Percentiles rank a stretch among this genome's conserved stretches.
Conservation (phyloP, 1,140 invertebrate genomes). For the Batillaria attramentaria region DNA sequence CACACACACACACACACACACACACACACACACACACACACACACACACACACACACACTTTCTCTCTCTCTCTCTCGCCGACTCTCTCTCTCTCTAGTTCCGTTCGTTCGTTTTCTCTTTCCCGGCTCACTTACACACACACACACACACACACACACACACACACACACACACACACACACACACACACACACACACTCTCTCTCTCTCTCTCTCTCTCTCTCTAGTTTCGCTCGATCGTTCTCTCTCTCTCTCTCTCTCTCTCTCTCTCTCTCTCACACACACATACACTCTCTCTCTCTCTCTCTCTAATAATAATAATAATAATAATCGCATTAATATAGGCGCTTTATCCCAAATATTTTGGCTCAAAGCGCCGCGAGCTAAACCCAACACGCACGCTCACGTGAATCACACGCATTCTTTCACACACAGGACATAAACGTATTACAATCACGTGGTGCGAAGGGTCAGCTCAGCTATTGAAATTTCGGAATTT, state of each 20-base stretch:
- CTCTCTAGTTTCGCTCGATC: slow-evolving; percentile 1
- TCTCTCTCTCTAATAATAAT: slow-evolving; percentile 11
- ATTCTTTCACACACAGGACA: no score
- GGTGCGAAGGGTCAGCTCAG: no score
- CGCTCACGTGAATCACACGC: not conserved
- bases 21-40: not conserved
- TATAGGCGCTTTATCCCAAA: not conserved
- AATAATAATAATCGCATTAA: not conserved
- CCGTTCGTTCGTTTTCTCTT: not conserved
- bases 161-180: slow-evolving; percentile 13
- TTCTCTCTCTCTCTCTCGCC: not conserved
- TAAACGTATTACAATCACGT: no score
- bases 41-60: not conserved
- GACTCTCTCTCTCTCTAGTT: not conserved
- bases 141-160: slow-evolving; percentile 18
- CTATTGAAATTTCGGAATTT: no score
- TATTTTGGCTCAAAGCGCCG: not conserved
- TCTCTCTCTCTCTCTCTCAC: not conserved
- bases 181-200: not conserved
- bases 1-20: not conserved
- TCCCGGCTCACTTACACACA: not conserved
- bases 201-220: slow-evolving; percentile 22
- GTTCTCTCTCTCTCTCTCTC: not conserved
- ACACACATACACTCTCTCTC: not conserved
- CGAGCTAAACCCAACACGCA: not conserved